Base-by-base conservation (phyloP, 2,888 invertebrate species). In the Hymenopus coronatus region DNA sequence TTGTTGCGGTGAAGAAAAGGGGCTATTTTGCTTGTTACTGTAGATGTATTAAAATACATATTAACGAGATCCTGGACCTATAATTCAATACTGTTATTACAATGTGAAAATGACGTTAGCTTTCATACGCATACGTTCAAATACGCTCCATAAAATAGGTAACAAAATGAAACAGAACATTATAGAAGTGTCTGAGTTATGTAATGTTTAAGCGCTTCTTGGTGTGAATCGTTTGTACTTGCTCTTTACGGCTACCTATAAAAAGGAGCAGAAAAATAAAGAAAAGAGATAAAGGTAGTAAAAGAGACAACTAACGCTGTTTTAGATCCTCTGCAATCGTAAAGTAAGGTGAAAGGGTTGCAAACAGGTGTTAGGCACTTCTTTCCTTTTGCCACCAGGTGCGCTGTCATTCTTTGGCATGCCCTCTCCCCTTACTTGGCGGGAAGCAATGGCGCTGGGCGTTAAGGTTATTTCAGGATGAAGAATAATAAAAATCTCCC, bases 401-500 rank as follows among this genome's bases (percentile, higher is more conserved):
- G 87, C 87, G 82, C 87, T 82, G 82, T 70, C 54, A 70, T 70
- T 25, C 54, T 40, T 40, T 40, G 40, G 40, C 30, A 81, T 82
- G 9, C 28, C 87, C 25, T 15, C 27, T 1, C 20, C 54, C 20
- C 30, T 86, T 28, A 9, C 82, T 82, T 30, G 82, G 81, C 81
- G 82, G 87, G 33, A 87, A 82, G 40, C 20, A 70, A 70, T 20
- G 54, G 54, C 54, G 54, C 25, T 82, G 82, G n/a, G 82, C 33
- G 33, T 27, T 87, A 40, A 87, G 87, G 81, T 87, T 87, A 87
- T 87, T 87, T 87, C 87, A 87, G 87, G 82, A 87, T 33, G 87
- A 82, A 82, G 87, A 87, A 87, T 87, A 87, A 87, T 87, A 87
- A 87, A n/a, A 87, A 27, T 86, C 86, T 82, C 82, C 82, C 82